phyloP scores from a whole-genome alignment of 2,797 vertebrate species.

The Chanos chanos region DNA sequence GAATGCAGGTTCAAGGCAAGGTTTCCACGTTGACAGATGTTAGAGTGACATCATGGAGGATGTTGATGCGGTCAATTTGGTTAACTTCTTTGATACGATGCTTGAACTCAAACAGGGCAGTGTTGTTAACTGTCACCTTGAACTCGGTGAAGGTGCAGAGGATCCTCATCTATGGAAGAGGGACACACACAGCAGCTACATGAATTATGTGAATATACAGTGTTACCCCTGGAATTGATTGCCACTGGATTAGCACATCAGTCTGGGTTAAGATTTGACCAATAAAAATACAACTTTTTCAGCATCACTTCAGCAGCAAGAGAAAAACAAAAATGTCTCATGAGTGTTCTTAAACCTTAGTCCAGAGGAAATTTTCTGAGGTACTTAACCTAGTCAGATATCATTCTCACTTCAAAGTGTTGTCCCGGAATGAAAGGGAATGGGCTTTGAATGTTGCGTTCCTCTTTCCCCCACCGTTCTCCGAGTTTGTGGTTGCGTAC shows the following conservation, averaged over 20 bases:
- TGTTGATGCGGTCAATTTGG: conserved; percentile 75
- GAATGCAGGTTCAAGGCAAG: conserved; percentile 56
- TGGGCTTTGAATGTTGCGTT: conserved; percentile 65
- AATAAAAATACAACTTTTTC: too few species aligned
- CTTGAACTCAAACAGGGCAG: conserved; percentile 80
- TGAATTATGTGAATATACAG: not conserved
- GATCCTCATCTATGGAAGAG: conserved; percentile 73
- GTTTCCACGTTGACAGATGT: conserved; percentile 69
- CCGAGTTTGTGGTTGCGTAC: conserved; percentile 73
- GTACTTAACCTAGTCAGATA: too few species aligned
- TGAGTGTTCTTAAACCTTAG: too few species aligned
- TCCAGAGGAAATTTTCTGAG: too few species aligned
- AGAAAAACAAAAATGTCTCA: too few species aligned
- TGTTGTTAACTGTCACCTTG: conserved; percentile 82
- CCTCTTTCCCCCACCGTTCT: conserved; percentile 71
- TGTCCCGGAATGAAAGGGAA: conserved; percentile 71
- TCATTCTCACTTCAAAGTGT: conserved; percentile 70
- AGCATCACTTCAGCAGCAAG: too few species aligned
- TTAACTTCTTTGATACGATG: conserved; percentile 78
- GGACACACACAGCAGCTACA: conserved; percentile 2
- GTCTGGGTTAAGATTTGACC: too few species aligned
- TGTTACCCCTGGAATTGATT: too few species aligned
- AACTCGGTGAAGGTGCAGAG: conserved; percentile 73
- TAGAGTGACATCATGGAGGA: conserved; percentile 80
- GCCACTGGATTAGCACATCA: too few species aligned